Conservation (phyloP, 2,797 vertebrate species). For the Huso huso region DNA sequence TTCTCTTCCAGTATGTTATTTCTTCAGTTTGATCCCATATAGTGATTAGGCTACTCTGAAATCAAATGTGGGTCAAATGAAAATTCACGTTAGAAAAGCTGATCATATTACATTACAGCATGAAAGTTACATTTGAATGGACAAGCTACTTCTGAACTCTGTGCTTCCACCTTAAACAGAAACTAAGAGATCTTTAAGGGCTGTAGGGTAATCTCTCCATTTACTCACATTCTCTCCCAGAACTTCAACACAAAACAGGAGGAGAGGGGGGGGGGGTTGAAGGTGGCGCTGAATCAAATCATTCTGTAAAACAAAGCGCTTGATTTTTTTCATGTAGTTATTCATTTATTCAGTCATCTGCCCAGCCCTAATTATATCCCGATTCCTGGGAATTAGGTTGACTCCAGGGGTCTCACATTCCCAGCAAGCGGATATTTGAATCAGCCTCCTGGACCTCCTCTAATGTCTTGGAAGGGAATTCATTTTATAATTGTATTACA, state of each 20-base stretch:
- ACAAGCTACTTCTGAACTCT: too few species aligned
- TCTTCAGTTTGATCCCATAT: too few species aligned
- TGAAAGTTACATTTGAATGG: too few species aligned
- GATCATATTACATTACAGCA: too few species aligned
- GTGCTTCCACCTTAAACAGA: background rate
- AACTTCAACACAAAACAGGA: slow-evolving; percentile 8
- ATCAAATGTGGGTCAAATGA: too few species aligned
- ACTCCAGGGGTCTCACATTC: slow-evolving; percentile 42
- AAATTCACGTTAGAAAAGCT: too few species aligned
- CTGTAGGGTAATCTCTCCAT: slow-evolving; percentile 37
- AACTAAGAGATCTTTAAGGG: slow-evolving; percentile 15
- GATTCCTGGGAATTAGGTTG: background rate
- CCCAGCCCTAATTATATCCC: background rate
- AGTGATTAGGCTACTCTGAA: too few species aligned
- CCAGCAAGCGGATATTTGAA: slow-evolving; percentile 43
- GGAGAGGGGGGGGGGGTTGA: too few species aligned
- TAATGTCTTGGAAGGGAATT: slow-evolving; percentile 27
- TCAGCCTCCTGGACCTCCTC: slow-evolving; percentile 47
- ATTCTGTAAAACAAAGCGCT: slow-evolving; percentile 30
- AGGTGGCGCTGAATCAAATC: slow-evolving; percentile 27
- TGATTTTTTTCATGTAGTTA: slow-evolving; percentile 14
- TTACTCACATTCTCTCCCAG: slow-evolving; percentile 27
- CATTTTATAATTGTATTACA: slow-evolving; percentile 30
- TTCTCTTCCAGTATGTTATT: too few species aligned
- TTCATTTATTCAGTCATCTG: slow-evolving; percentile 34